Evolutionary conservation across 2,797 vertebrate genomes (phyloP), one percentile per base, ranked within the genome.

Genomic region (Kryptolebias ocellatus): DNA sequence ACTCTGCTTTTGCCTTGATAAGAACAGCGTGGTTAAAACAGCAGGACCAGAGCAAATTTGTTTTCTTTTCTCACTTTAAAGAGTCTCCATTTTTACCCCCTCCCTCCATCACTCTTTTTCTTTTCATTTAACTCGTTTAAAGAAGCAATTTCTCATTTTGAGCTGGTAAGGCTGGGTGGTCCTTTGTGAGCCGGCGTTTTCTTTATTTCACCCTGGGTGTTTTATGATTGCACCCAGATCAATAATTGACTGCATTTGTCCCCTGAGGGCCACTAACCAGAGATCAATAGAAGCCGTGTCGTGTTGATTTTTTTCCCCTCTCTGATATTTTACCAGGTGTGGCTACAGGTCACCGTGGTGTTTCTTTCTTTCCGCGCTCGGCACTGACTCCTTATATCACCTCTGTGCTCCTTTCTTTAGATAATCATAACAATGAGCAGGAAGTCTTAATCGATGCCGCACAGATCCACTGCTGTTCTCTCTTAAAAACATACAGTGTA

Each of bases 241-340:
- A 71, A 89, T 90, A 71, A 89, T 88, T 84, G 84, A 90, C 82
- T 72, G 64, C 78, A 81, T 81, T 60, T 78, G 80, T 75, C 78
- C 79, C 81, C 74, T 6, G 56, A 83, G 80, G 74, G 65, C 70
- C 42, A 50, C 80, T 79, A 82, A 87, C 67, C 71, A 61, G 67
- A 74, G 83, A 87, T 90, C 89, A 72, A 84, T 91, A 72, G 65
- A 34, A 70, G 61, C 54, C 70, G 60, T 72, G 80, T 72, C 60
- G 75, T 47, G 60, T 46, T 78, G 60, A 61, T 72, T 77, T 83
- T 54, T 64, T 70, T 81, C 44, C 56, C 60, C 28, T 34, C 49
- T 68, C 54, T 37, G 55, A 79, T 79, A 72, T 65, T 76, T 78
- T 72, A 67, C 29, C 60, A 74, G 76, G 60, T 82, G 44, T 67